Conservation (phyloP, 2,113 vertebrate genomes). For the Pseudorectes ferrugineus region DNA sequence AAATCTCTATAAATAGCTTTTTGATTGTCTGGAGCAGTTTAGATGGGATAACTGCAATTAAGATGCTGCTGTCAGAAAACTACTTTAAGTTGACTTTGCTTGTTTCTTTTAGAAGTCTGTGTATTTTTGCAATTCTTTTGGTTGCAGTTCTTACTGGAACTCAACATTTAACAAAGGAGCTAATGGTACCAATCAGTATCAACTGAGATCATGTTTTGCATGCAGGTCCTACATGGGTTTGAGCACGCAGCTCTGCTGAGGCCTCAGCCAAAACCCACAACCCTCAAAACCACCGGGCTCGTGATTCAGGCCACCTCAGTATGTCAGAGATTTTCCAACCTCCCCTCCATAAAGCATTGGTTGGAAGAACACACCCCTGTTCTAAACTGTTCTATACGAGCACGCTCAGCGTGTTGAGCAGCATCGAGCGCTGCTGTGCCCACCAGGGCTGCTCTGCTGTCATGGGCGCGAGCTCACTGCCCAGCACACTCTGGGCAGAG, state of each 20-base stretch:
- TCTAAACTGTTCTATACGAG: fast-evolving
- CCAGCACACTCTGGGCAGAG: fast-evolving
- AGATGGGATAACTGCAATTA: neutral
- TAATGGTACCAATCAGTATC: neutral
- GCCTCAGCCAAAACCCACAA: neutral
- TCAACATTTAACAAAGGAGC: neutral
- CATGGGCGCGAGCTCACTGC: fast-evolving
- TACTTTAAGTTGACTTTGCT: neutral
- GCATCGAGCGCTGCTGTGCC: fast-evolving
- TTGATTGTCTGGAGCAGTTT: neutral
- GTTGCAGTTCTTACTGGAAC: neutral
- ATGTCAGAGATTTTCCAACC: neutral
- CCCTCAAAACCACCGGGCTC: neutral
- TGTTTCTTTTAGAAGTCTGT: neutral
- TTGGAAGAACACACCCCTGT: neutral
- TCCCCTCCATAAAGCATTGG: fast-evolving
- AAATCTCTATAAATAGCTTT: neutral
- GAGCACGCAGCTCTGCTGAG: neutral
- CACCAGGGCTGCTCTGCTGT: neutral
- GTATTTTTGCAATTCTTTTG: neutral
- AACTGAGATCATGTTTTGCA: fast-evolving
- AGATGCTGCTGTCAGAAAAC: neutral
- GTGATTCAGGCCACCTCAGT: neutral
- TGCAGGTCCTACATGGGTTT: neutral
- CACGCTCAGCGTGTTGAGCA: fast-evolving